Evolutionary conservation across 2,888 invertebrate species (phyloP).

Genomic region (Lamellibrachia satsuma): DNA sequence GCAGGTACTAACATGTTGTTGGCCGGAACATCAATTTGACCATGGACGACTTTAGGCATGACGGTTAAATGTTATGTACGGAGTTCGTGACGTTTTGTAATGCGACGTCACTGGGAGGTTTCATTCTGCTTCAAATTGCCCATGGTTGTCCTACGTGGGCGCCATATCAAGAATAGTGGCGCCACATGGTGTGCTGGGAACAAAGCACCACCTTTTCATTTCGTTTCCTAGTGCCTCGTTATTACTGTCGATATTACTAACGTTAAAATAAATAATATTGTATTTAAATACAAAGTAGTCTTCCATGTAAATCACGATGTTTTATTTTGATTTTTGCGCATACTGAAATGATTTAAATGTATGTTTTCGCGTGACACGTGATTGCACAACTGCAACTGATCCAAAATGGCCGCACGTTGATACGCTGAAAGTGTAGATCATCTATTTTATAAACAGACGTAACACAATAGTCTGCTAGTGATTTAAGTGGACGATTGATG

Average conservation of each 20-base stretch:
- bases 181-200: neutral
- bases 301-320: neutral
- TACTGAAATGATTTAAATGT: neutral
- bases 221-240: conserved; percentile 7
- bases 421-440: neutral
- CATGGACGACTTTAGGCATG: too few relatives aligned
- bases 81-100: too few relatives aligned
- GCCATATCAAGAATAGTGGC: neutral
- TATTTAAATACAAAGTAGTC: neutral
- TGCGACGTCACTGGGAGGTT: too few relatives aligned
- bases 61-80: too few relatives aligned
- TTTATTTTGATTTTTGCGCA: neutral
- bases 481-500: neutral
- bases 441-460: conserved; percentile 3
- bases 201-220: neutral
- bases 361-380: conserved; percentile 13
- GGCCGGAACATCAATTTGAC: too few relatives aligned
- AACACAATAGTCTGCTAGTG: neutral
- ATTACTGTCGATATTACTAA: neutral
- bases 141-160: too few relatives aligned
- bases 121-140: too few relatives aligned
- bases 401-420: neutral
- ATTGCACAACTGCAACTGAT: conserved; percentile 12
- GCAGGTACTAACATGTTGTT: too few relatives aligned
- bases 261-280: neutral